Conservation (phyloP, 2,113 vertebrate species). For the Bostrychus sinensis region DNA sequence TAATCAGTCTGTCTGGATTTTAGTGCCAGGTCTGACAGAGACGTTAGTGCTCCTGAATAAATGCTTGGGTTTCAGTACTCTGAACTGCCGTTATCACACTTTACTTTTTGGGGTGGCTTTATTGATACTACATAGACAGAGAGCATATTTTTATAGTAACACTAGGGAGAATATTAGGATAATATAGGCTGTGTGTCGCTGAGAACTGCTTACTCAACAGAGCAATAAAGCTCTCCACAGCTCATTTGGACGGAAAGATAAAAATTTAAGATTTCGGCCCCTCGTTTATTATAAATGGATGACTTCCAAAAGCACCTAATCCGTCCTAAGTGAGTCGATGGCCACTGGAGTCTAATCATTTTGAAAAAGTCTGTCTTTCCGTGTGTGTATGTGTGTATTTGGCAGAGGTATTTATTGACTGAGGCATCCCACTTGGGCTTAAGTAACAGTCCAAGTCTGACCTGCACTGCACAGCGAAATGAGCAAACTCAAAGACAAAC, state of each 20-base stretch:
- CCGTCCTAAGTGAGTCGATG: slow-evolving; percentile 20
- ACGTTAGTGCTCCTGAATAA: too few relatives aligned
- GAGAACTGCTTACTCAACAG: slow-evolving; percentile 51
- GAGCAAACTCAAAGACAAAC: slow-evolving; percentile 7
- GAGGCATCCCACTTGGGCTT: slow-evolving; percentile 6
- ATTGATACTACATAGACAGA: slow-evolving; percentile 12
- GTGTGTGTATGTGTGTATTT: background rate
- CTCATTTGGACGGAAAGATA: slow-evolving; percentile 44
- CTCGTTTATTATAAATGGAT: slow-evolving; percentile 40
- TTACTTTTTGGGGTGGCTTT: slow-evolving; percentile 9
- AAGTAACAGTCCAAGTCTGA: background rate
- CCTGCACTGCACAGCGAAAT: background rate
- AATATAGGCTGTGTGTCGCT: slow-evolving; percentile 22
- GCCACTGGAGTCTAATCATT: slow-evolving; percentile 19
- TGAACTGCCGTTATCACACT: background rate
- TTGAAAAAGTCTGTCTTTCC: background rate
- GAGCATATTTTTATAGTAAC: slow-evolving; percentile 23
- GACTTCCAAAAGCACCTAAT: slow-evolving; percentile 36
- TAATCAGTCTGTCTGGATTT: background rate
- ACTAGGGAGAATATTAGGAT: slow-evolving; percentile 32
- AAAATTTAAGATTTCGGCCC: slow-evolving; percentile 25
- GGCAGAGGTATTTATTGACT: slow-evolving; percentile 18
- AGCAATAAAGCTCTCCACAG: slow-evolving; percentile 31
- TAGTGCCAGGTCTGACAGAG: background rate
- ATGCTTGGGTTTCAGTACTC: background rate